Base-by-base conservation (phyloP, 2,888 invertebrate genomes). In the Drosophila falleni region DNA sequence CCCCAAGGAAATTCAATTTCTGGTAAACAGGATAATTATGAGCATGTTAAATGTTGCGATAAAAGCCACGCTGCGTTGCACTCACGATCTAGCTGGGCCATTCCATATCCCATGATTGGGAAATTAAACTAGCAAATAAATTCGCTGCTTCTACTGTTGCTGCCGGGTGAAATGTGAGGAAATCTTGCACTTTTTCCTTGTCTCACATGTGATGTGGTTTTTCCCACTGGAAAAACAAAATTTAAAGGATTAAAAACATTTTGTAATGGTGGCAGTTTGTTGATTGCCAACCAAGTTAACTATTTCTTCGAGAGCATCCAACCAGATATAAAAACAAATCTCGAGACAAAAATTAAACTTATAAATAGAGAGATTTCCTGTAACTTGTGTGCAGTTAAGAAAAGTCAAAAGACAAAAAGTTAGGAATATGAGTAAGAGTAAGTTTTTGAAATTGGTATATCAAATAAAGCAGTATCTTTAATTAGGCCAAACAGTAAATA, bases 1-100 rank as follows among this genome's bases (percentile, higher is more conserved):
- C 86, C 79, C 80, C 74, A 63, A 87, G 89, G 90, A 87, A 87
- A 87, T 87, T 87, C 90, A 87, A 87, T 87, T 87, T 87, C 90
- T 89, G 80, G 87, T 87, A 87, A 87, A 87, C 87, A 87, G 87
- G 87, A 87, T 87, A 87, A 87, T 87, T 90, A 87, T 90, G 87
- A 90, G 82, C 90, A 82, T 84, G 87, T 89, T 89, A 89, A 87
- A 90, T 87, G 90, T 90, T 79, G 87, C 87, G 87, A 90, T 89
- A 87, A 87, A 90, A 88, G 79, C 86, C 89, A 87, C 88, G 88
- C 89, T 86, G 86, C 78, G 82, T 70, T 88, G 89, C 88, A 78
- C 70, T 70, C 53, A 46, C 62, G 53, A 64, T 42, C 39, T 60
- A 63, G 49, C 56, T 62, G 26, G 41, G 59, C 26, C 51, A 64